These are phyloP conservation scores for Nasonia longicornis DNA, from an alignment of 1,140 invertebrate genomes.

Conservation along the genomic window DNA sequence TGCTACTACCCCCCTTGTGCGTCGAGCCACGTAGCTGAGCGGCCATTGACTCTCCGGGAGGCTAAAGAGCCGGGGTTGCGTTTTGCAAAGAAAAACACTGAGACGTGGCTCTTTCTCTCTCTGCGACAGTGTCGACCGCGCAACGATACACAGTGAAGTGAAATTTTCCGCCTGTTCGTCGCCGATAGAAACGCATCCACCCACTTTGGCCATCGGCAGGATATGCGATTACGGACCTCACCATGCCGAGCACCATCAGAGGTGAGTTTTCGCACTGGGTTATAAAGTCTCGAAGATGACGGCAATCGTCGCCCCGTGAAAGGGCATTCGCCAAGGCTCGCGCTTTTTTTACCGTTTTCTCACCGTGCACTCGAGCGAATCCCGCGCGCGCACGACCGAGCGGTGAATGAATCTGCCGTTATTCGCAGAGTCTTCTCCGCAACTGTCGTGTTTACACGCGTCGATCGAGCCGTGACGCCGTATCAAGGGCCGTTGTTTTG, in stretches of 20 bases:
- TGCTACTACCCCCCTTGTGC: neutral
- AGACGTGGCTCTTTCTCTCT: neutral
- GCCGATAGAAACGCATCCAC: neutral
- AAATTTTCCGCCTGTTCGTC: neutral
- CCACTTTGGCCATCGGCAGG: conserved; percentile 59
- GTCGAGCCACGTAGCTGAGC: neutral
- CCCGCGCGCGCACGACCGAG: conserved; percentile 49
- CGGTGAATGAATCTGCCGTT: conserved; percentile 59
- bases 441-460: conserved; percentile 20
- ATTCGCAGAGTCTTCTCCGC: conserved; percentile 46
- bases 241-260: conserved; percentile 72
- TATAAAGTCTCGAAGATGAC: neutral
- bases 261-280: conserved; percentile 59
- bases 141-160: neutral
- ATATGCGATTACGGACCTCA: conserved; percentile 63
- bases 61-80: neutral
- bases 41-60: conserved; percentile 29
- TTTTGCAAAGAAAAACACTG: neutral
- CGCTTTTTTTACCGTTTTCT: conserved; percentile 56
- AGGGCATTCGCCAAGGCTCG: neutral
- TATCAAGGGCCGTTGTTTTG: neutral
- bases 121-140: neutral
- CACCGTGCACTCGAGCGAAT: conserved; percentile 55
- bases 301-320: neutral
- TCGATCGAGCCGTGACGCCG: neutral